A percentile compares a stretch with the other conserved stretches of the same genome.
Conservation (phyloP, 1,140 invertebrate genomes). For the Drosophila ironensis region DNA sequence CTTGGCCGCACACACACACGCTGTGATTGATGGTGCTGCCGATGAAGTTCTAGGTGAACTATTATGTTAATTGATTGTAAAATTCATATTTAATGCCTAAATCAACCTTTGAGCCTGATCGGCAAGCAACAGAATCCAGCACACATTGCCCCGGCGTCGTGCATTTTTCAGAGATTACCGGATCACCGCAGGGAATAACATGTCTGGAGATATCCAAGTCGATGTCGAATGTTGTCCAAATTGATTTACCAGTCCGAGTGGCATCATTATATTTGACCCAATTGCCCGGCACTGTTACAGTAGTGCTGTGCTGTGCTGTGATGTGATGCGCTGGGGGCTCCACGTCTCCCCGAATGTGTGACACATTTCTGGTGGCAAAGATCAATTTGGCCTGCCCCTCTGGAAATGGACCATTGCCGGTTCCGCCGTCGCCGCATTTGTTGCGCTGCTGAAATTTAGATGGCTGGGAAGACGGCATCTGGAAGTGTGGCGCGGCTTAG, state of each 20-base stretch:
- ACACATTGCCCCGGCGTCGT: no score
- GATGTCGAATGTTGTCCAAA: slow-evolving; percentile 2
- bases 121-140: no score
- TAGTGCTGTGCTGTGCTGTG: background rate
- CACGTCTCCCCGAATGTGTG: slow-evolving; percentile 11
- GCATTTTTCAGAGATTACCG: background rate
- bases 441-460: slow-evolving; percentile 12
- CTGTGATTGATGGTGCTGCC: slow-evolving; percentile 22
- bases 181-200: slow-evolving; percentile 14
- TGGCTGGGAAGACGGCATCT: slow-evolving; percentile 13
- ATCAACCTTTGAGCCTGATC: slow-evolving; percentile 13
- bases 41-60: slow-evolving; percentile 27
- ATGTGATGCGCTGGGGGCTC: no score
- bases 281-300: slow-evolving; percentile 1
- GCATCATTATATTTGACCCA: slow-evolving; percentile 42
- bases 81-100: slow-evolving; percentile 25
- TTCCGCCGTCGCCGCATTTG: slow-evolving; percentile 22
- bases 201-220: slow-evolving; percentile 11
- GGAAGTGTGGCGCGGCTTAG: slow-evolving; percentile 22
- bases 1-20: slow-evolving; percentile 12
- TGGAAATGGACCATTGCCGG: slow-evolving; percentile 33
- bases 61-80: slow-evolving; percentile 38
- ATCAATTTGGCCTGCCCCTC: slow-evolving; percentile 29
- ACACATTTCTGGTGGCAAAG: slow-evolving; percentile 42
- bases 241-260: slow-evolving; percentile 34